These are phyloP conservation scores for Formica selysi DNA, from an alignment of 1,140 invertebrate genomes.

Conservation along the genomic window DNA sequence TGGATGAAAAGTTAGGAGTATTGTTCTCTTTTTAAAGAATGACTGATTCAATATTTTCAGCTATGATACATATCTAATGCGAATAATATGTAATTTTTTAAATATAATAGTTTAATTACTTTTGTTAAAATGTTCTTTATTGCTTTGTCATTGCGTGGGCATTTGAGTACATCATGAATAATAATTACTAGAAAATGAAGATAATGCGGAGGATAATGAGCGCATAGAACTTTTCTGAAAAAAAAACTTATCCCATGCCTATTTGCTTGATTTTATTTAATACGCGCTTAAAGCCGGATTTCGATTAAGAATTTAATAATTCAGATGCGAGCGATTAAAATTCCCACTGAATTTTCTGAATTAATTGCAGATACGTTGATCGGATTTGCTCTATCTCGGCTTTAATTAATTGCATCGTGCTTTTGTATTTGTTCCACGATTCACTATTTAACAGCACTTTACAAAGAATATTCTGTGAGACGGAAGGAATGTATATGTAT, in stretches of 20 bases:
- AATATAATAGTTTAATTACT: slow-evolving; percentile 19
- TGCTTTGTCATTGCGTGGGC: slow-evolving; percentile 7
- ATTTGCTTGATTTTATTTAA: slow-evolving; percentile 24
- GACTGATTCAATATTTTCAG: background rate
- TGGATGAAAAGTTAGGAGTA: background rate
- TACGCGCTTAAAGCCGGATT: background rate
- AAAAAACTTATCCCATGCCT: background rate
- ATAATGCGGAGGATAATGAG: background rate
- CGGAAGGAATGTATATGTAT: background rate
- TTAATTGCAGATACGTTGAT: slow-evolving; percentile 37
- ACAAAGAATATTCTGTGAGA: background rate
- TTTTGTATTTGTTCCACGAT: background rate
- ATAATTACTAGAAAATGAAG: slow-evolving; percentile 2
- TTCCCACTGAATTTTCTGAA: slow-evolving; percentile 16
- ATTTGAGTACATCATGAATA: slow-evolving; percentile 31
- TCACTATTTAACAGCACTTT: background rate
- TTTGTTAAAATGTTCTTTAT: slow-evolving; percentile 17
- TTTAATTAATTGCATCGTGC: slow-evolving; percentile 30
- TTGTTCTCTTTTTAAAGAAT: background rate
- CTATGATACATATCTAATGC: background rate
- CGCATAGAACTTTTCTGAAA: background rate
- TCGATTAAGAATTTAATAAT: slow-evolving; percentile 43
- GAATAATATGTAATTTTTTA: slow-evolving; percentile 13
- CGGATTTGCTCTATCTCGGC: background rate
- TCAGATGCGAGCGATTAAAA: slow-evolving; percentile 28